These are phyloP conservation scores for Aurelia aurita DNA, from an alignment of 30 jellyfish, hydroid and myxozoan species.

Conservation along the genomic window DNA sequence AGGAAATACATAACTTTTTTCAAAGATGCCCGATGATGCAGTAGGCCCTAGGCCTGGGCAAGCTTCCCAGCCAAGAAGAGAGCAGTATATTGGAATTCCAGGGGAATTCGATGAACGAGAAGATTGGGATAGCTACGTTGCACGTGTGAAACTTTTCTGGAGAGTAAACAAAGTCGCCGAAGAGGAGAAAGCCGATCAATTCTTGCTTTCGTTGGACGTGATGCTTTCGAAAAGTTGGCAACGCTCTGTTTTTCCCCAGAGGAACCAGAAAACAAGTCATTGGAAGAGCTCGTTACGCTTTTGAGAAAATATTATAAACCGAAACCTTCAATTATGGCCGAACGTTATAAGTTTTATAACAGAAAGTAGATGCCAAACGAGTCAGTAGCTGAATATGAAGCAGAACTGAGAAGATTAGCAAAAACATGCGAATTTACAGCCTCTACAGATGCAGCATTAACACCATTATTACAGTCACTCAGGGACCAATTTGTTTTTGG, in stretches of 20 bases:
- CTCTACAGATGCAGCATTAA: too few relatives aligned
- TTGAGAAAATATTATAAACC: not conserved
- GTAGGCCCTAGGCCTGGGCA: conserved; percentile 34
- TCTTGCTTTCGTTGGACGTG: conserved; percentile 66
- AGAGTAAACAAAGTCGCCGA: conserved; percentile 63
- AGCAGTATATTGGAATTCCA: conserved; percentile 42
- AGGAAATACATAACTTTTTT: too few relatives aligned
- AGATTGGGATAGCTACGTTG: conserved; percentile 51
- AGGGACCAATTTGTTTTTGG: too few relatives aligned
- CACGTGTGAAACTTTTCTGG: conserved; percentile 58
- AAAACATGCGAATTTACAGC: too few relatives aligned
- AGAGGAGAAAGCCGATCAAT: conserved; percentile 61
- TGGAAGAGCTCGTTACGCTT: not conserved
- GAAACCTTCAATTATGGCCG: conserved; percentile 73
- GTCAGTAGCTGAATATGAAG: too few relatives aligned
- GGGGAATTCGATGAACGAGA: conserved; percentile 63
- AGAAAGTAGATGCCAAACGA: too few relatives aligned
- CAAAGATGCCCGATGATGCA: conserved; percentile 31
- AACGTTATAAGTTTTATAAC: conserved; percentile 65
- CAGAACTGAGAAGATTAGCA: too few relatives aligned
- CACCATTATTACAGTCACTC: too few relatives aligned
- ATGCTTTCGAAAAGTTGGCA: conserved; percentile 59
- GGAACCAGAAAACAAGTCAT: conserved; percentile 64
- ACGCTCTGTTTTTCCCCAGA: conserved; percentile 70
- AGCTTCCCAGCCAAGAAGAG: conserved; percentile 43